Evolutionary conservation across 2,888 invertebrate genomes (phyloP).

Genomic region (Antheraea assamensis): DNA sequence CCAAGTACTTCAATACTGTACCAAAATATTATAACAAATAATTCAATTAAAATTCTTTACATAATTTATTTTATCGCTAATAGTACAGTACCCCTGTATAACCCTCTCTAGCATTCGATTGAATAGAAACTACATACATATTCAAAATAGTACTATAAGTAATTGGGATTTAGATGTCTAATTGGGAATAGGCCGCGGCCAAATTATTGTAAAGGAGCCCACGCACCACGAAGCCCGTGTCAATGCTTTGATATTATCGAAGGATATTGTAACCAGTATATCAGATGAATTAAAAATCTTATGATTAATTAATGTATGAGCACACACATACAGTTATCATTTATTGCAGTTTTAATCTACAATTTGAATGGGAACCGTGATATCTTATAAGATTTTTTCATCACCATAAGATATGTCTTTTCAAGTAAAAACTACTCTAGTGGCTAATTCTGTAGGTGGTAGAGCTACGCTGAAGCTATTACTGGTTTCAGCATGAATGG

Average conservation of each 20-base stretch:
- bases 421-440: too few relatives aligned
- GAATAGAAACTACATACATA: conserved; percentile 30
- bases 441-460: too few relatives aligned
- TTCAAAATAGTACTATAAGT: conserved; percentile 35
- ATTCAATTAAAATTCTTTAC: neutral
- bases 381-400: neutral
- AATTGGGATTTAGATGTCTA: conserved; percentile 21
- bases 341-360: neutral
- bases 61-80: neutral
- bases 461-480: too few relatives aligned
- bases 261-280: conserved; percentile 6
- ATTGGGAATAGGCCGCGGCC: conserved; percentile 18
- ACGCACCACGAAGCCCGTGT: conserved; percentile 4
- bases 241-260: conserved; percentile 13
- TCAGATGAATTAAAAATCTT: conserved; percentile 1
- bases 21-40: neutral
- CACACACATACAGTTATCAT: neutral
- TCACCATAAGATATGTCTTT: too few relatives aligned
- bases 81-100: conserved; percentile 47
- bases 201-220: conserved; percentile 13
- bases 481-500: too few relatives aligned
- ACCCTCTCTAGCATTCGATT: conserved; percentile 41
- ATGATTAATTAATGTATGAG: conserved; percentile 10
- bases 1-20: neutral
- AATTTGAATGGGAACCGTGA: neutral